Conservation (phyloP, 2,797 vertebrate species). For the Cossypha heuglini region DNA sequence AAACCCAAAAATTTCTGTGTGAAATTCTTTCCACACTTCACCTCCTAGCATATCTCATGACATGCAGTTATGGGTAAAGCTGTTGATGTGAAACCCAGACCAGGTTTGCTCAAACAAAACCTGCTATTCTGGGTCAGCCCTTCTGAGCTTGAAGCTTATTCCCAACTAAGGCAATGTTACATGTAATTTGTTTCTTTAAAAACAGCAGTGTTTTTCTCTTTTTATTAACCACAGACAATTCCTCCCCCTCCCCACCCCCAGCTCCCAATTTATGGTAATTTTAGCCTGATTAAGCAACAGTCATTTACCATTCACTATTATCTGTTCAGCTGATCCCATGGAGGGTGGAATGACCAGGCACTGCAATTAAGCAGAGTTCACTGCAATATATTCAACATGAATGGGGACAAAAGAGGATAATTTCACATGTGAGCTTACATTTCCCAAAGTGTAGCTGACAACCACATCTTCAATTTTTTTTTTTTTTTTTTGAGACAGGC, state of each 20-base stretch:
- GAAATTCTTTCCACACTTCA: background rate
- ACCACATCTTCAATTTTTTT: background rate
- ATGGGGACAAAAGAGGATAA: background rate
- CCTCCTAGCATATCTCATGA: background rate
- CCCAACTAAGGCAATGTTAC: background rate
- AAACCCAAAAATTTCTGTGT: background rate
- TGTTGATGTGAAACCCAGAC: background rate
- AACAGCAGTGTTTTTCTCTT: background rate
- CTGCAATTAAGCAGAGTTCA: background rate
- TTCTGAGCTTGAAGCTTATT: background rate
- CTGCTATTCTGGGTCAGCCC: background rate
- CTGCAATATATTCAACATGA: background rate
- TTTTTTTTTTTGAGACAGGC: background rate
- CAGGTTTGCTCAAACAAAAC: background rate
- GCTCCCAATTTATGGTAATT: background rate
- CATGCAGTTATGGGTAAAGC: rapidly evolving
- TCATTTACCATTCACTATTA: background rate
- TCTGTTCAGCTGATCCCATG: background rate
- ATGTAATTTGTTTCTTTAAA: background rate
- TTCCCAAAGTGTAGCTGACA: background rate
- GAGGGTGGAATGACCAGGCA: background rate
- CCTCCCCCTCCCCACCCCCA: rapidly evolving
- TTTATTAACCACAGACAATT: background rate
- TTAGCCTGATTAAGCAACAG: background rate
- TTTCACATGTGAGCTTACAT: background rate